A percentile compares a stretch with the other conserved stretches of the same genome.
Evolutionary conservation across 2,113 vertebrate species (phyloP).

Genomic region (Gyps fulvus): DNA sequence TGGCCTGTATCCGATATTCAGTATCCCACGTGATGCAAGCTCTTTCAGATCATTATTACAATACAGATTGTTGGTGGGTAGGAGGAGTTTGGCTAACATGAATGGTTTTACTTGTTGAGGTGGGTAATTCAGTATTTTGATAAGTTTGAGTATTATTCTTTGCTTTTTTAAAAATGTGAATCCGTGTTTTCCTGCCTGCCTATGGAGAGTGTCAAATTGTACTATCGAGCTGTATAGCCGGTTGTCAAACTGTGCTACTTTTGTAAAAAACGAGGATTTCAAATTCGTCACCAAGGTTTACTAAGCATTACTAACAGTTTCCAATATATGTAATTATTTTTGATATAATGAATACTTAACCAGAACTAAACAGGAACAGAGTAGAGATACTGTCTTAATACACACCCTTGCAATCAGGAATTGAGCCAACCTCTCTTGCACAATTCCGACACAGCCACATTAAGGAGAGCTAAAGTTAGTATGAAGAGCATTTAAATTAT

Average conservation of each 20-base stretch:
- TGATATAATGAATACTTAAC: neutral
- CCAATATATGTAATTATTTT: neutral
- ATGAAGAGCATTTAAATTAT: constrained; percentile 56
- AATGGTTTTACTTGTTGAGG: neutral
- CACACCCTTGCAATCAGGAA: neutral
- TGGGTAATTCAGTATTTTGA: neutral
- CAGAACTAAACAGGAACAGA: neutral
- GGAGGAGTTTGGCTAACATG: neutral
- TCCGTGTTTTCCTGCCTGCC: neutral
- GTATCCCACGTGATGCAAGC: neutral
- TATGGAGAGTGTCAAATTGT: neutral
- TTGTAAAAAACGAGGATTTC: neutral
- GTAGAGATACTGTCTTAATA: neutral
- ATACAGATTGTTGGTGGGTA: constrained; percentile 17
- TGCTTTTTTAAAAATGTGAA: neutral
- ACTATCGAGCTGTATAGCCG: neutral
- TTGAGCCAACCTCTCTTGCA: neutral
- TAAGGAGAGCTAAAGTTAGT: constrained; percentile 45
- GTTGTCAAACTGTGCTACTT: neutral
- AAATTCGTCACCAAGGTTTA: neutral
- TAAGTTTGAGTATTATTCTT: neutral
- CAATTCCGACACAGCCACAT: neutral
- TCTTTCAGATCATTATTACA: neutral
- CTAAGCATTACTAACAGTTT: neutral
- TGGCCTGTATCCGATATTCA: neutral